phyloP scores from a whole-genome alignment of 2,113 vertebrate genomes.

The Brachionichthys hirsutus region DNA sequence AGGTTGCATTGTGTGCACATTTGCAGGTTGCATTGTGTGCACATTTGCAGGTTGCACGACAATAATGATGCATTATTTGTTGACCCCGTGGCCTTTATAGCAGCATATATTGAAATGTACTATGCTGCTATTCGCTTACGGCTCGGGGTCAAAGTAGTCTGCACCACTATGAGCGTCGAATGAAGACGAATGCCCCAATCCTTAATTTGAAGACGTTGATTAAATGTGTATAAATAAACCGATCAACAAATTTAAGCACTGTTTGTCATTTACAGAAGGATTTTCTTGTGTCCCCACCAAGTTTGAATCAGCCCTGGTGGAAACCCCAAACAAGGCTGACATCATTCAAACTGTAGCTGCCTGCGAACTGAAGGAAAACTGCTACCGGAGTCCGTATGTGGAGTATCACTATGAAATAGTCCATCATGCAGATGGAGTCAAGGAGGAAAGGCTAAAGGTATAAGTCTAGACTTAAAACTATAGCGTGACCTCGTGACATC shows the following conservation, averaged over 20 bases:
- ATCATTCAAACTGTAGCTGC: slow-evolving; percentile 63
- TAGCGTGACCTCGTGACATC: background rate
- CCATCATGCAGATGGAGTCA: slow-evolving; percentile 58
- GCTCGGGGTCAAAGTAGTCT: background rate
- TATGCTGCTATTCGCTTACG: background rate
- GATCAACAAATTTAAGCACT: background rate
- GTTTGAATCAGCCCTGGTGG: slow-evolving; percentile 74
- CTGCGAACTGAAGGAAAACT: slow-evolving; percentile 76
- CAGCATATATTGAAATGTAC: background rate
- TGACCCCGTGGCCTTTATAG: no score
- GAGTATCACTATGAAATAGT: slow-evolving; percentile 75
- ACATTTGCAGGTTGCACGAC: no score
- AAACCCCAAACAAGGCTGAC: slow-evolving; percentile 70
- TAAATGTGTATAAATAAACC: no score
- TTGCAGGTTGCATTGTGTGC: no score
- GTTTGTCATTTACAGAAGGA: slow-evolving; percentile 61
- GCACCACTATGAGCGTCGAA: no score
- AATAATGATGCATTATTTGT: no score
- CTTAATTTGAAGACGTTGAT: background rate
- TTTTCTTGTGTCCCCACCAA: slow-evolving; percentile 77
- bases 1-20: no score
- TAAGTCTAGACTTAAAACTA: slow-evolving; percentile 10
- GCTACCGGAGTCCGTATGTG: slow-evolving; percentile 69
- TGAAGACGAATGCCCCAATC: background rate
- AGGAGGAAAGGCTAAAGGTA: slow-evolving; percentile 75